Evolutionary conservation across 2,113 vertebrate genomes (phyloP).

Genomic region (Grammomys surdaster): DNA sequence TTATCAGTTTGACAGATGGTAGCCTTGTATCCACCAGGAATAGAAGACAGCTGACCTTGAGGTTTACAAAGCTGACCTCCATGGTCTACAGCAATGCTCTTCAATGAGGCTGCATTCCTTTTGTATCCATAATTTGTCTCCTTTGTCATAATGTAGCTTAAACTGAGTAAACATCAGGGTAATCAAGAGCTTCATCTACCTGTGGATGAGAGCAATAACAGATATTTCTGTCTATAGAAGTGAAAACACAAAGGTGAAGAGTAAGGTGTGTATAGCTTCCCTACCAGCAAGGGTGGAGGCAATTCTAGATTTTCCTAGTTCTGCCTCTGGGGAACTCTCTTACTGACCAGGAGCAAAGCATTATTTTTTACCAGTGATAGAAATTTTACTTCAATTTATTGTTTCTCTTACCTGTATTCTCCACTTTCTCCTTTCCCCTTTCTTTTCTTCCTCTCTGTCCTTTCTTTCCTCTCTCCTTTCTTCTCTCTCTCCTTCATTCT

Average conservation of each 20-base stretch:
- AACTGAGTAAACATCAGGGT: background rate
- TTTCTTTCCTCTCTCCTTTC: background rate
- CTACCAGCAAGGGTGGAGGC: fast-evolving
- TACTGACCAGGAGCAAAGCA: background rate
- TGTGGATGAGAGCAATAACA: background rate
- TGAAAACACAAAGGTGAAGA: background rate
- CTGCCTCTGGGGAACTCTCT: background rate
- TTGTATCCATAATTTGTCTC: background rate
- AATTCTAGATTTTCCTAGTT: fast-evolving
- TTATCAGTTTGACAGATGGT: background rate
- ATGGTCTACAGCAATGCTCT: background rate
- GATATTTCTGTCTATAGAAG: background rate
- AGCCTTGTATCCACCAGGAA: background rate
- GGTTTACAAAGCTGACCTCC: background rate
- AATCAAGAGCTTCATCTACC: no score
- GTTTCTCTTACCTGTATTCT: background rate
- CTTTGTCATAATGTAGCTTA: background rate
- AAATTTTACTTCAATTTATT: background rate
- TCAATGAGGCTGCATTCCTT: background rate
- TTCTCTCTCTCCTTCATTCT: fast-evolving
- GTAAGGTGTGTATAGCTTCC: background rate
- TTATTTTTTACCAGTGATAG: background rate
- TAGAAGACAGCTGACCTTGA: background rate
- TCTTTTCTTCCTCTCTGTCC: background rate
- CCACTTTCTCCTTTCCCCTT: background rate